Evolutionary conservation across 2,797 vertebrate species (phyloP).

Genomic region (Ispidina lecontei): DNA sequence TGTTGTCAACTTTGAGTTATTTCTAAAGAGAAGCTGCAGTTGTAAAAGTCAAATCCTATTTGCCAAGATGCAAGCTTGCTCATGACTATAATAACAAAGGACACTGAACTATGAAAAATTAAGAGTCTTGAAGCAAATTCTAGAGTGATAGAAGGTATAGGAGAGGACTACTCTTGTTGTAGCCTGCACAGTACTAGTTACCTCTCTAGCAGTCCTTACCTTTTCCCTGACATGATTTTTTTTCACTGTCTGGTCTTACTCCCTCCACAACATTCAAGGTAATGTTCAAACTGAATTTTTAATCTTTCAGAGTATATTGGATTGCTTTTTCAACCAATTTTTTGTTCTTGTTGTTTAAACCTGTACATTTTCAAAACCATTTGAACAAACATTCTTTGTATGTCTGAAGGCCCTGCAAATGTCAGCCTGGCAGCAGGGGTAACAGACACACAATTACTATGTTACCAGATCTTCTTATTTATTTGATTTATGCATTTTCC

Average conservation of each 20-base stretch:
- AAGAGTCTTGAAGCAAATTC: neutral
- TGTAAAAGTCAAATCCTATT: neutral
- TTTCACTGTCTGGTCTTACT: neutral
- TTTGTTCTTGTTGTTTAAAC: constrained; percentile 8
- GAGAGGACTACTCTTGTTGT: neutral
- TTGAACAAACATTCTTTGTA: neutral
- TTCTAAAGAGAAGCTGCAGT: neutral
- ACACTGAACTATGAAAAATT: neutral
- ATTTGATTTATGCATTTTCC: neutral
- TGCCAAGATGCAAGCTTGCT: neutral
- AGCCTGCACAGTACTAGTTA: neutral
- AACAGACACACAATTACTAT: neutral
- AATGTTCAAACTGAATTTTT: neutral
- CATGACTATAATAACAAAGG: neutral
- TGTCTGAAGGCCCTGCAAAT: neutral
- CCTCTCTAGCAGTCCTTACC: neutral
- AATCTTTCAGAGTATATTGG: neutral
- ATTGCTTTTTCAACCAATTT: neutral
- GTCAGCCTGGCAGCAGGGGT: neutral
- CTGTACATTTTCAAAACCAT: constrained; percentile 5
- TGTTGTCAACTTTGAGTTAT: neutral
- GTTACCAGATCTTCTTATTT: neutral
- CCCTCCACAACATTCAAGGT: neutral
- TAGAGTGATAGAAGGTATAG: neutral
- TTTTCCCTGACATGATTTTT: neutral